phyloP scores from a whole-genome alignment of 2,797 vertebrate species.

The Enteromius mattozi region DNA sequence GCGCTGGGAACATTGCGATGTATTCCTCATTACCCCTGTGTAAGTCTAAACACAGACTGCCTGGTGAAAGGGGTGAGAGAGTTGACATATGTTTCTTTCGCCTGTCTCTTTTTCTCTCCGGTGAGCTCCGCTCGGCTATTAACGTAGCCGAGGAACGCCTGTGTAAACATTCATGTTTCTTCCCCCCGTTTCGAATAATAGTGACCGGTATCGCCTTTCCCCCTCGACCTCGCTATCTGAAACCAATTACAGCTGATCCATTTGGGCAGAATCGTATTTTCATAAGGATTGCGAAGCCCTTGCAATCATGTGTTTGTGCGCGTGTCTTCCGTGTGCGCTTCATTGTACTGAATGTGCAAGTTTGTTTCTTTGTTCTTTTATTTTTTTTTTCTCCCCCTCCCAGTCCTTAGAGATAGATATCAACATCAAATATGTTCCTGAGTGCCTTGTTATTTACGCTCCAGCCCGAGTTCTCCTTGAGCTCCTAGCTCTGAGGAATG shows the following conservation, averaged over 20 bases:
- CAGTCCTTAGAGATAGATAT: slow-evolving; percentile 96
- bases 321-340: slow-evolving; percentile 58
- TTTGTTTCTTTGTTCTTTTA: slow-evolving; percentile 60
- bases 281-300: slow-evolving; percentile 91
- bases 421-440: slow-evolving; percentile 99
- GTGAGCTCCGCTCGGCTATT: slow-evolving; percentile 83
- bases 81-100: slow-evolving; percentile 62
- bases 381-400: slow-evolving; percentile 53
- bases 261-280: slow-evolving; percentile 99
- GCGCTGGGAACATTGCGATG: slow-evolving; percentile 76
- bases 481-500: slow-evolving; percentile 89
- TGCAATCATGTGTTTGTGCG: slow-evolving; percentile 62
- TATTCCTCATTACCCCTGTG: slow-evolving; percentile 75
- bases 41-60: slow-evolving; percentile 71
- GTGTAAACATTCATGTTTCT: slow-evolving; percentile 98
- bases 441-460: slow-evolving; percentile 99
- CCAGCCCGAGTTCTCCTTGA: slow-evolving; percentile 84
- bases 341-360: slow-evolving; percentile 37
- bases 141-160: slow-evolving; percentile 91
- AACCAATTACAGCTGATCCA: slow-evolving; percentile 99
- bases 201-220: slow-evolving; percentile 94
- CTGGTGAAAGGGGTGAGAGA: slow-evolving; percentile 47
- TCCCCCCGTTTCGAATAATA: slow-evolving; percentile 89
- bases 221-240: slow-evolving; percentile 96
- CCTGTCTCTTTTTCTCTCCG: slow-evolving; percentile 60